A percentile compares a stretch with the other conserved stretches of the same genome.
These are phyloP conservation scores for Actinostola sp. DNA, from an alignment of 92 coral and sea anemone species.

Conservation along the genomic window DNA sequence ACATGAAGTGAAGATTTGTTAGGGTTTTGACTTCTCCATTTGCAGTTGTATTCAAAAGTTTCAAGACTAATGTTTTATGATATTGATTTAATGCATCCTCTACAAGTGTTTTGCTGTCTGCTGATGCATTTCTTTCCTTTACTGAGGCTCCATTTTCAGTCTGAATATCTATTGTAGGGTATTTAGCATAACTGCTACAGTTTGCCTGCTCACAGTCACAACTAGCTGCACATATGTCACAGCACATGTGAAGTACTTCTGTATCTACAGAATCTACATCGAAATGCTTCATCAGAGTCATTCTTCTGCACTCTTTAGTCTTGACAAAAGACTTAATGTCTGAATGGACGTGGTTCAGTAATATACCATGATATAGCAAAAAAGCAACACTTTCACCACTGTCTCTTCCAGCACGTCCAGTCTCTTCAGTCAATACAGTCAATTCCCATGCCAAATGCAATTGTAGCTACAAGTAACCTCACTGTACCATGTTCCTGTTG, in stretches of 20 bases:
- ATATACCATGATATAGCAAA: constrained; percentile 24
- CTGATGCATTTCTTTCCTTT: constrained; percentile 33
- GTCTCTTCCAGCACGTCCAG: constrained; percentile 43
- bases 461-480: not conserved
- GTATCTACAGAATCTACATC: constrained; percentile 1
- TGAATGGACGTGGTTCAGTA: constrained; percentile 26
- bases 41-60: constrained; percentile 50
- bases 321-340: constrained; percentile 28
- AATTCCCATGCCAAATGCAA: constrained; percentile 26
- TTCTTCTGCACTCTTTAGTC: constrained; percentile 34
- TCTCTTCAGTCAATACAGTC: constrained; percentile 27
- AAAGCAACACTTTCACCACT: constrained; percentile 24
- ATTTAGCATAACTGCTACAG: constrained; percentile 1
- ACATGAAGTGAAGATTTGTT: constrained; percentile 61
- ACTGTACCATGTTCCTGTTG: not conserved
- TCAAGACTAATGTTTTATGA: constrained; percentile 52
- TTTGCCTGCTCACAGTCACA: constrained; percentile 47
- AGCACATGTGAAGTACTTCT: constrained; percentile 39
- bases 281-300: constrained; percentile 17
- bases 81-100: no score
- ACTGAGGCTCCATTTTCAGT: not conserved
- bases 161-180: not conserved
- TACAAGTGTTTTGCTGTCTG: constrained; percentile 21
- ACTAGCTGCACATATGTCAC: constrained; percentile 52
- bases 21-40: constrained; percentile 48